A percentile compares a stretch with the other conserved stretches of the same genome.
phyloP scores from a whole-genome alignment of 2,888 invertebrate species.

The Halocaridina rubra region DNA sequence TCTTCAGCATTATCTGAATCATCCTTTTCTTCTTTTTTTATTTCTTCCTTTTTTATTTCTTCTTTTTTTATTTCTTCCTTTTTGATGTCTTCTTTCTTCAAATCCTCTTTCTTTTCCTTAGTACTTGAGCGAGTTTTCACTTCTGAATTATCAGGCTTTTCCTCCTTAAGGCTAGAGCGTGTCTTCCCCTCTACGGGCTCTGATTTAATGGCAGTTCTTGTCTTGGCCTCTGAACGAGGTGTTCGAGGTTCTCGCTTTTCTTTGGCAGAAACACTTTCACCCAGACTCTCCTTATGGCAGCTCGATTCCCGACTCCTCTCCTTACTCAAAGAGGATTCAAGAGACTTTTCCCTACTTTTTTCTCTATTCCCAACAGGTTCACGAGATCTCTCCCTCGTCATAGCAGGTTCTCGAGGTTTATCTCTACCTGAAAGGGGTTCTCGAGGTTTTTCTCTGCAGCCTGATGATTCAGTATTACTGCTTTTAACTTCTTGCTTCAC shows the following conservation, averaged over 20 bases:
- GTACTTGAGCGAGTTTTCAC: conserved; percentile 37
- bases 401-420: conserved; percentile 16
- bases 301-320: not conserved
- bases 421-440: conserved; percentile 20
- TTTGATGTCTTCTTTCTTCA: conserved; percentile 35
- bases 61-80: conserved; percentile 35
- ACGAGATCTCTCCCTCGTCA: conserved; percentile 12
- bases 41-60: conserved; percentile 36
- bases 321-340: conserved; percentile 4
- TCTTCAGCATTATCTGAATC: conserved; percentile 23
- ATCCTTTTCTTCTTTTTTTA: conserved; percentile 14
- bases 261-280: not conserved
- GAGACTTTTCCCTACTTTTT: not conserved
- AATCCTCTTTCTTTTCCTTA: not conserved
- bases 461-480: conserved; percentile 29
- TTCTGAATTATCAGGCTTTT: conserved; percentile 14
- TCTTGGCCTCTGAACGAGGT: conserved; percentile 45
- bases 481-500: conserved; percentile 41
- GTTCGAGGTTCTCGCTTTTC: conserved; percentile 44
- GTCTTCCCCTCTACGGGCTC: conserved; percentile 47
- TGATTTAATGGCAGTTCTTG: conserved; percentile 28
- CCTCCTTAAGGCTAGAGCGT: conserved; percentile 35
- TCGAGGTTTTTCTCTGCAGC: conserved; percentile 18
- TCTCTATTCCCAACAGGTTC: not conserved
- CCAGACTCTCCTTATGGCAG: not conserved